phyloP scores from a whole-genome alignment of 2,888 invertebrate species.

The Koerneria pararmatus region DNA sequence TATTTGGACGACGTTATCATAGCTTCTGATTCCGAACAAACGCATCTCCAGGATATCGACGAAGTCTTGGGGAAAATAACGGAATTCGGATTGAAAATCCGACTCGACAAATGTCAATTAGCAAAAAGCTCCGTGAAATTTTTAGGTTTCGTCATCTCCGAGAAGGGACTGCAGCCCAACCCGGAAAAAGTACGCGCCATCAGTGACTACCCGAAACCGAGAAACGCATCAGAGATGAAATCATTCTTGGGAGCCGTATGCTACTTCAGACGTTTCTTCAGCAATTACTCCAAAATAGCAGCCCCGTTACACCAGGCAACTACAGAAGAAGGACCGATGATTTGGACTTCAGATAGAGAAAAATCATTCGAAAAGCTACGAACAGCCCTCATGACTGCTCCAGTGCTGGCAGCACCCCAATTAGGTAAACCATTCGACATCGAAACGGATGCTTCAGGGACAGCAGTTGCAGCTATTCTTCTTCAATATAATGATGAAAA shows the following conservation, averaged over 20 bases:
- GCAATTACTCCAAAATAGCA: slow-evolving; percentile 25
- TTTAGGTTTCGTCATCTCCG: slow-evolving; percentile 16
- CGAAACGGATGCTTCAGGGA: slow-evolving; percentile 26
- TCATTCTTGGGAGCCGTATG: slow-evolving; percentile 23
- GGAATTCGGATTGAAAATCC: slow-evolving; percentile 6
- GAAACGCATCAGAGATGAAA: slow-evolving; percentile 15
- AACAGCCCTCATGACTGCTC: slow-evolving; percentile 10
- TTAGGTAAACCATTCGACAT: slow-evolving; percentile 24
- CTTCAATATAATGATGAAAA: slow-evolving; percentile 21
- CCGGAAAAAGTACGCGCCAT: slow-evolving; percentile 13
- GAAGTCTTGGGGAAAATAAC: slow-evolving; percentile 24
- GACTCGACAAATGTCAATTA: slow-evolving; percentile 8
- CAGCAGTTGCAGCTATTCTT: slow-evolving; percentile 27
- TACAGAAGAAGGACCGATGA: slow-evolving; percentile 19
- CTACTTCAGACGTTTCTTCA: slow-evolving; percentile 28
- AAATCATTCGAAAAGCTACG: slow-evolving; percentile 25
- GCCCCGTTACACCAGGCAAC: slow-evolving; percentile 24
- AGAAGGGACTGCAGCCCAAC: slow-evolving; percentile 10
- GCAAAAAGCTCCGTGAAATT: not conserved
- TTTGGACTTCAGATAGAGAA: slow-evolving; percentile 23
- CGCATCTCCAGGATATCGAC: slow-evolving; percentile 29
- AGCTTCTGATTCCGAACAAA: not conserved
- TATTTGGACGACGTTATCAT: slow-evolving; percentile 32
- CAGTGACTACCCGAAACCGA: slow-evolving; percentile 17
- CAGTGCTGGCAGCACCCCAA: slow-evolving; percentile 24